Conservation (phyloP, 2,888 invertebrate genomes). For the Deladenus siricidicola region DNA sequence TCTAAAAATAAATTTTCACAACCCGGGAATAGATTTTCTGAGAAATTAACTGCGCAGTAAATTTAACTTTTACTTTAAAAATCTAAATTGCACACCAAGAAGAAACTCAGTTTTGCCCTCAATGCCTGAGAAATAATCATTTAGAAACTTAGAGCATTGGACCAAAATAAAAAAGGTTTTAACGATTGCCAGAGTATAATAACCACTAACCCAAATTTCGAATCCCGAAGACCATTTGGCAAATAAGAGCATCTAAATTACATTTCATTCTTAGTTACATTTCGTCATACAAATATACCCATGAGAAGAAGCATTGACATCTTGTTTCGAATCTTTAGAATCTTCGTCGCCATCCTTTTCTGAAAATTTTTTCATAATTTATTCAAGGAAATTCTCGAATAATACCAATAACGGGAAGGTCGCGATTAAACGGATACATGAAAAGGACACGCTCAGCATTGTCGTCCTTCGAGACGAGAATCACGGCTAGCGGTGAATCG, state of each 20-base stretch:
- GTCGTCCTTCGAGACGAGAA: slow-evolving; percentile 33
- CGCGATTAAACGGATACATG: slow-evolving; percentile 31
- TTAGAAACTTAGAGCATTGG: too few relatives aligned
- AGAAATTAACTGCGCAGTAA: too few relatives aligned
- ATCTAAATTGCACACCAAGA: too few relatives aligned
- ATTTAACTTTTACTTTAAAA: too few relatives aligned
- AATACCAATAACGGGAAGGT: slow-evolving; percentile 8
- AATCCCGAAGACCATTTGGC: background rate
- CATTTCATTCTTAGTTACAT: too few relatives aligned
- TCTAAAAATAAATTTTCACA: slow-evolving; percentile 18
- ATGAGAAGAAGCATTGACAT: background rate
- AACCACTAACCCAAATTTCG: background rate
- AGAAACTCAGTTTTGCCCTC: too few relatives aligned
- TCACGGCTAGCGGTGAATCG: slow-evolving; percentile 22
- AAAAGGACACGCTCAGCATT: slow-evolving; percentile 34
- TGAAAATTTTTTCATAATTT: too few relatives aligned
- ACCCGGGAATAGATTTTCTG: too few relatives aligned
- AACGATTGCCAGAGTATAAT: background rate
- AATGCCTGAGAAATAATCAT: too few relatives aligned
- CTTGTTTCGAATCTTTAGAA: background rate
- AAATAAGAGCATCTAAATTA: background rate
- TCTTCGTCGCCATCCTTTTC: slow-evolving; percentile 1
- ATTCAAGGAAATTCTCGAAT: too few relatives aligned
- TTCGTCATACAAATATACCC: too few relatives aligned
- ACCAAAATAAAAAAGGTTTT: background rate